These are phyloP conservation scores for Erinaceus europaeus DNA, from an alignment of 2,113 vertebrate genomes.

Conservation along the genomic window DNA sequence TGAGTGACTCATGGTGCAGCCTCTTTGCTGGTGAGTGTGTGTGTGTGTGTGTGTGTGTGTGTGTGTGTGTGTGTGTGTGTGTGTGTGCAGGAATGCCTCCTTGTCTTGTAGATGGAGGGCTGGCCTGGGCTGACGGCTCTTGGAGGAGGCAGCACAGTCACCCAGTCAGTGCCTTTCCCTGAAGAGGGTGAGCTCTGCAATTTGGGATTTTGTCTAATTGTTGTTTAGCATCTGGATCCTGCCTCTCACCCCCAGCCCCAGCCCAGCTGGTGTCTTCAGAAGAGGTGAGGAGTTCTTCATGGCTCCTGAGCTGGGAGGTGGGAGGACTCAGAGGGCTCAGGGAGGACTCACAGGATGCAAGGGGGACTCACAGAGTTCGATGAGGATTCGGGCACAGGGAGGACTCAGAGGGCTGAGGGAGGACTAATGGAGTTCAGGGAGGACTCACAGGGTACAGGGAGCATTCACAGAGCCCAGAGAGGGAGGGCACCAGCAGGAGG, in stretches of 20 bases:
- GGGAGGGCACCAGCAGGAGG: too few species aligned
- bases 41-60: too few species aligned
- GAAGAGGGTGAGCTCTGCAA: conserved; percentile 44
- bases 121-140: conserved; percentile 12
- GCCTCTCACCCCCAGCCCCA: not conserved
- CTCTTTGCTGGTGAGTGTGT: too few species aligned
- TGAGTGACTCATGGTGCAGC: fast-evolving
- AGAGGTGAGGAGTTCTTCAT: not conserved
- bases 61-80: too few species aligned
- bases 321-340: not conserved
- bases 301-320: not conserved
- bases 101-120: not conserved
- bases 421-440: too few species aligned
- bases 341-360: not conserved
- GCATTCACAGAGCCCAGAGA: too few species aligned
- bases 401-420: too few species aligned
- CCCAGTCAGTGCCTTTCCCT: conserved; percentile 31
- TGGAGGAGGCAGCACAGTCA: conserved; percentile 22
- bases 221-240: conserved; percentile 35
- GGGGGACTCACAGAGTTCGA: too few species aligned
- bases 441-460: too few species aligned
- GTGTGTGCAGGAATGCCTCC: not conserved
- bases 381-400: too few species aligned
- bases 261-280: not conserved
- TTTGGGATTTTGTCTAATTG: conserved; percentile 64